Evolutionary conservation across 2,113 vertebrate genomes (phyloP).

Genomic region (Chionis minor): DNA sequence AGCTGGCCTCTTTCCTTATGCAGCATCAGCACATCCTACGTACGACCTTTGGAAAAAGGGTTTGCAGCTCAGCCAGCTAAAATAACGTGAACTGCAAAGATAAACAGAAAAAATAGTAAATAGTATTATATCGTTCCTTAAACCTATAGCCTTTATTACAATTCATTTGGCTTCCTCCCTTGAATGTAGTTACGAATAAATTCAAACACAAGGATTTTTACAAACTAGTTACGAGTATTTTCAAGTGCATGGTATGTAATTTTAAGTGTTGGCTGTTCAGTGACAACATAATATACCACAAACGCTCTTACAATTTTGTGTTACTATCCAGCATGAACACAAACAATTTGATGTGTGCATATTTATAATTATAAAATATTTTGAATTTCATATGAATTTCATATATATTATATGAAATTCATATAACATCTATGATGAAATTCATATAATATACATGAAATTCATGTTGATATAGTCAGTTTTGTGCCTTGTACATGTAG

Average conservation of each 20-base stretch:
- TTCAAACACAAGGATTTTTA: neutral
- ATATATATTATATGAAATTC: neutral
- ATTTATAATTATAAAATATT: neutral
- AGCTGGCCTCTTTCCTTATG: neutral
- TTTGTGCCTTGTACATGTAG: neutral
- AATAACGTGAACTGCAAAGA: neutral
- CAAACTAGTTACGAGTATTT: neutral
- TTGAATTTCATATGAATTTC: neutral
- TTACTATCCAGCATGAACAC: neutral
- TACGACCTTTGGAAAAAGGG: conserved; percentile 5
- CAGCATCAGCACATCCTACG: conserved; percentile 28
- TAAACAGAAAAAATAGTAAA: neutral
- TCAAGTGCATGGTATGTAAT: neutral
- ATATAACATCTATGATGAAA: too few relatives aligned
- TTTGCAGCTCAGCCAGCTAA: neutral
- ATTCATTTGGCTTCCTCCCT: neutral
- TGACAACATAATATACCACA: neutral
- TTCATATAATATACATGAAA: neutral
- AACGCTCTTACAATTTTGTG: neutral
- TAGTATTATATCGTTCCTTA: neutral
- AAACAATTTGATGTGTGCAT: neutral
- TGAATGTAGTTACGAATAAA: neutral
- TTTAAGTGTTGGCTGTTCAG: neutral
- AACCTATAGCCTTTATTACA: neutral
- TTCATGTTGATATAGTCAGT: neutral